Percentiles rank a stretch among this genome's conserved stretches.
These are phyloP conservation scores for Sebastes jordani DNA, from an alignment of 2,797 vertebrate species.

Conservation along the genomic window DNA sequence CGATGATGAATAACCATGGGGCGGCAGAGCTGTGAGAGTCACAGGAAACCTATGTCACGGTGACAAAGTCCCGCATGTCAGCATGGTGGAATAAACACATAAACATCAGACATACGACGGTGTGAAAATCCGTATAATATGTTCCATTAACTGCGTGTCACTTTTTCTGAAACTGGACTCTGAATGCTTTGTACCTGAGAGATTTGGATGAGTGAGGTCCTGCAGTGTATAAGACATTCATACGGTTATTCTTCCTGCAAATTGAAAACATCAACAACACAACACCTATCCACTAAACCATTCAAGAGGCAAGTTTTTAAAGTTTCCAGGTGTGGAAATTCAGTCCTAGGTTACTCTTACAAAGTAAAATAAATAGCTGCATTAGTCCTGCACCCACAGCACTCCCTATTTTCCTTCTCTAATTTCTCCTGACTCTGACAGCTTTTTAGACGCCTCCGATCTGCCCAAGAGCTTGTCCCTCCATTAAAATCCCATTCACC, in stretches of 20 bases:
- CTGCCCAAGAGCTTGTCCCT: constrained; percentile 39
- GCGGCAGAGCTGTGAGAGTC: constrained; percentile 52
- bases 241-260: constrained; percentile 17
- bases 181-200: constrained; percentile 22
- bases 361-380: constrained; percentile 1
- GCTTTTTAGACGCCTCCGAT: constrained; percentile 8
- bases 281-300: background rate
- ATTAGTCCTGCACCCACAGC: constrained; percentile 16
- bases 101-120: constrained; percentile 13
- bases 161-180: constrained; percentile 13
- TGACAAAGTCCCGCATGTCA: constrained; percentile 50
- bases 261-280: constrained; percentile 30
- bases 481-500: constrained; percentile 54
- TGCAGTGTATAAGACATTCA: constrained; percentile 17
- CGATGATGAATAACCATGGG: constrained; percentile 71
- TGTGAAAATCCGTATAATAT: background rate
- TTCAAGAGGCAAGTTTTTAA: constrained; percentile 25
- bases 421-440: constrained; percentile 29
- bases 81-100: constrained; percentile 16
- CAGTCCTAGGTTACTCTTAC: constrained; percentile 19
- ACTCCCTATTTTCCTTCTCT: constrained; percentile 21
- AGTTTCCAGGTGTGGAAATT: constrained; percentile 39
- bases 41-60: constrained; percentile 54
- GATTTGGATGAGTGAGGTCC: constrained; percentile 49
- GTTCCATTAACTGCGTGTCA: background rate